Evolutionary conservation across 2,888 invertebrate genomes (phyloP), one percentile per base, ranked within the genome.

Genomic region (Drosophila prostipennis): DNA sequence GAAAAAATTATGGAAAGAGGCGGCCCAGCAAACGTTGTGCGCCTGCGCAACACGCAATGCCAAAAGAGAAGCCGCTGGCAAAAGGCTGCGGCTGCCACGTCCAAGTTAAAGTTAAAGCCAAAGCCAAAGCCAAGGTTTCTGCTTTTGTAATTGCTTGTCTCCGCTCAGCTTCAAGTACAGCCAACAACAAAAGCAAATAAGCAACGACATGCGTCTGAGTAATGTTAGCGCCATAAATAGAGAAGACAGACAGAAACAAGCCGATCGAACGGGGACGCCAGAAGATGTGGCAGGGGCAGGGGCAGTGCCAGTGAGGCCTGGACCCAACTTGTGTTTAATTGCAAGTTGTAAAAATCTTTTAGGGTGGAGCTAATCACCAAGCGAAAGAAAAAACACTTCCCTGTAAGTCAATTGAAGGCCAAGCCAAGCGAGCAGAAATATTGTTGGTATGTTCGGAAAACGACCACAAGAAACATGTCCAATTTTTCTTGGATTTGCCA

Each of bases 1-100:
- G 6, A 23, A 14, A 56, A 37, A 49, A 34, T 34, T 34, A 34
- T 59, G 26, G 23, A 43, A 56, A 87, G 69, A 48, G 11, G 14
- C 45, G 26, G 42, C 40, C 19, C 19, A 19, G 42, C 26, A 8
- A 23, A 6, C 70, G 54, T 64, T 72, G 56, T 55, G 87, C 84
- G 79, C 82, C 87, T 84, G 85, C 87, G 85, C 87, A 76, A 59
- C 87, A 87, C 79, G 88, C 88, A 82, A 87, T 72, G 76, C 71
- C 86, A 76, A 84, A 85, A 80, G 76, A 85, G 65, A 67, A 23
- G 71, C 68, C 70, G 56, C 51, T 51, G 45, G 43, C 59, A 26
- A 52, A 46, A 26, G 19, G 36, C 39, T 14, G n/a, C 19, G 19
- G 14, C 14, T 23, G 51, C 51, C 49, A 48, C 36, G 49, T 46